phyloP scores from a whole-genome alignment of 2,797 vertebrate species.

The Rhodeus uyekii region DNA sequence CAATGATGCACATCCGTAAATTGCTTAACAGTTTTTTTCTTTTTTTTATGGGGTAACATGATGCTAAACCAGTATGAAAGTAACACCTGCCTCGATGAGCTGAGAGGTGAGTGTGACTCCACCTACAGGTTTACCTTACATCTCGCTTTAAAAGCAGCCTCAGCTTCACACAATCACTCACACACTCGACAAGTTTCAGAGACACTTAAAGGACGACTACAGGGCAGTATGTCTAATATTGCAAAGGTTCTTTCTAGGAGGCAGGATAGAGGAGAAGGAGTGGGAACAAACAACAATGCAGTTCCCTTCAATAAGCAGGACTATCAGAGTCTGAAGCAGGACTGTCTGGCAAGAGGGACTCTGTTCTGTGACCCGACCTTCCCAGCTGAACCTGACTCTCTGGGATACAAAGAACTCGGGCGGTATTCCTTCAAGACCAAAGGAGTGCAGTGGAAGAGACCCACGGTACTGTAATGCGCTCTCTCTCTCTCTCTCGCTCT shows the following conservation, averaged over 20 bases:
- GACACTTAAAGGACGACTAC: background rate
- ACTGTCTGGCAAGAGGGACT: slow-evolving; percentile 69
- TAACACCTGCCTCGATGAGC: background rate
- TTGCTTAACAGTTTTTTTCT: no score
- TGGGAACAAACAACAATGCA: slow-evolving; percentile 70
- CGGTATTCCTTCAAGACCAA: slow-evolving; percentile 72
- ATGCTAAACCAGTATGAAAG: background rate
- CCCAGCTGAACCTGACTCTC: slow-evolving; percentile 72
- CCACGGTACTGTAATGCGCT: slow-evolving; percentile 66
- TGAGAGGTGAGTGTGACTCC: slow-evolving; percentile 28
- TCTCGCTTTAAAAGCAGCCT: slow-evolving; percentile 30
- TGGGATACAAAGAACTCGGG: slow-evolving; percentile 85
- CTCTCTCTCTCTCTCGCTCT: no score
- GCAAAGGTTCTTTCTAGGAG: slow-evolving; percentile 63
- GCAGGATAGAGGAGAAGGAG: slow-evolving; percentile 69
- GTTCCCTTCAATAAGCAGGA: slow-evolving; percentile 78
- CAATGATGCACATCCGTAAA: no score
- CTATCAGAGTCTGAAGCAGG: slow-evolving; percentile 71
- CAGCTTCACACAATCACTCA: background rate
- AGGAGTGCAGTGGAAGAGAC: slow-evolving; percentile 81
- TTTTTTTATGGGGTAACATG: background rate
- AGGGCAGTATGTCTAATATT: slow-evolving; percentile 59
- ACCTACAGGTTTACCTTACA: background rate
- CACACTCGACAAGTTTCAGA: background rate
- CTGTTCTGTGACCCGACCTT: slow-evolving; percentile 84